Evolutionary conservation across 2,113 vertebrate species (phyloP), one percentile per base, ranked within the genome.

Genomic region (Cebus imitator): DNA sequence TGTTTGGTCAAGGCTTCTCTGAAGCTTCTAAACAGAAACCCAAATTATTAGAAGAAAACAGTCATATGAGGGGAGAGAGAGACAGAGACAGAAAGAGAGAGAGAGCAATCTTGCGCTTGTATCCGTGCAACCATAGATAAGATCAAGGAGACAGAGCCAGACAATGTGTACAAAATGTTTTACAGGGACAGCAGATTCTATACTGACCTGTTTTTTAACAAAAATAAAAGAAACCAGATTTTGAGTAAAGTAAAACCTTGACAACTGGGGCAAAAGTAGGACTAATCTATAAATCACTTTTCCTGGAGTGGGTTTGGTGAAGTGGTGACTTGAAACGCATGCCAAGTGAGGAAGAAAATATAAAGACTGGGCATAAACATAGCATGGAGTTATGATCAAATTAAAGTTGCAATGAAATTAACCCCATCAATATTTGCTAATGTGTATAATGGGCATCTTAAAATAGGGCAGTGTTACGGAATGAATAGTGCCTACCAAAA

Each of bases 191-290:
- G 37, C 91, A 12, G 50, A 88, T 82, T 93, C 90, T 68, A 91
- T 61, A 86, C 52, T 86, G 83, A 86, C 79, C 90, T 83, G 52
- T 37, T 96, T 94, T 75, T 75, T n/a, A 89, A 79, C 58, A 94
- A 90, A 95, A 97, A 91, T 68, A 68, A 96, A 95, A 95, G n/a
- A 91, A 94, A 84, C 11, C 48, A 94, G 52, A 87, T 76, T 93
- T 86, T 55, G 76, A 87, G 37, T 73, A 61, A 87, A 94, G 52
- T 48, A 32, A 89, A 96, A 96, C 52, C 85, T 87, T 95, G 75
- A 79, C 90, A 94, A 94, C 8, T 90, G 81, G 84, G 87, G 35
- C 94, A 87, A 96, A 85, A 89, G 73, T 16, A 91, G 93, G 68
- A 79, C 52, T 86, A 79, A 94, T 92, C 68, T 82, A 84, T 94